Base-by-base conservation (phyloP, 2,113 vertebrate species). In the Thunnus maccoyii region DNA sequence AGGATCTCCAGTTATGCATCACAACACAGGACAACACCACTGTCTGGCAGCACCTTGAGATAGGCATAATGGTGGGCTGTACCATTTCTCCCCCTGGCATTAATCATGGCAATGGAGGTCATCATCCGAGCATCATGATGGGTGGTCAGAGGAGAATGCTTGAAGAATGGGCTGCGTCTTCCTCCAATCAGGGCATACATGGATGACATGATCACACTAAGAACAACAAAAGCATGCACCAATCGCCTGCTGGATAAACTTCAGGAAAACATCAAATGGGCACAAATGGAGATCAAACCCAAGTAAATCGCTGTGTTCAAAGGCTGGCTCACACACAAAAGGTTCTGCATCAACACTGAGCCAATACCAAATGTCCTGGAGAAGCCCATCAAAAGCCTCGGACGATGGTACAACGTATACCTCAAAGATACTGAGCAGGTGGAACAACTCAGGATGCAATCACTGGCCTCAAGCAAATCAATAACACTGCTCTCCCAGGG, bases 31-130 rank as follows among this genome's bases (percentile, higher is more conserved):
- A 30, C 27, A 30, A 30, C 27, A 30, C 27, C 41, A 46, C 36
- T 54, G 50, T 17, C 18, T 20, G 27, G 50, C 56, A 72, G 25
- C 25, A 2, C 0, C 25, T 52, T 2, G 50, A 68, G 27, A 54
- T n/a, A 6, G 50, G 66, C 30, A 41, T 20, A n/a, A 68, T 68
- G 48, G 27, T 4, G 4, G 50, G 50, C 48, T 68, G 50, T 5
- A 54, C 66, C 50, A 68, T 54, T 5, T 68, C 67, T 5, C 32
- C 36, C 36, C 5, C 36, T 70, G 36, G 67, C 14, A 1, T 56
- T 70, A 14, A 70, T 13, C n/a, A 70, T 70, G 52, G 52, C 52
- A 55, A 55, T 44, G 14, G 52, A 56, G 44, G 13, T 64, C 27
- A 30, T 30, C 27, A 41, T n/a, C n/a, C 14, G 8, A 36, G 57